Conservation (phyloP, 2,888 invertebrate genomes). For the Eupithecia subumbrata region DNA sequence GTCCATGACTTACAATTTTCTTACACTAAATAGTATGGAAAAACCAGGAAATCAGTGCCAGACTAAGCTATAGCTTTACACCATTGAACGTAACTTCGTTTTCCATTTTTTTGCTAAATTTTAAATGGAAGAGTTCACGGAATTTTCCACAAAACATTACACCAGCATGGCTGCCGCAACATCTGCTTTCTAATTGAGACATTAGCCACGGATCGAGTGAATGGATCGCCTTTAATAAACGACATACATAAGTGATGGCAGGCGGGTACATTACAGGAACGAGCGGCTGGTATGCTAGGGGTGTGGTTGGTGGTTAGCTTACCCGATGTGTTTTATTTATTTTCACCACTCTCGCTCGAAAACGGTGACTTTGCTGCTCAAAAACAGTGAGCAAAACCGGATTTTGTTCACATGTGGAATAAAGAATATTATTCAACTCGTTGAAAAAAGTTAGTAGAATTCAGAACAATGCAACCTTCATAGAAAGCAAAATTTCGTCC, state of each 20-base stretch:
- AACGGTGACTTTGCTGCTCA: no score
- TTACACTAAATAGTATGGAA: no score
- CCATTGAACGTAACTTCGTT: background rate
- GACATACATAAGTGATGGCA: conserved; percentile 73
- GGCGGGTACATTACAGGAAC: conserved; percentile 51
- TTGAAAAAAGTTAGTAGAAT: no score
- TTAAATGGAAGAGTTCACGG: conserved; percentile 16
- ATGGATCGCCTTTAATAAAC: conserved; percentile 75
- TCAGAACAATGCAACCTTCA: no score
- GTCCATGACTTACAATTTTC: background rate
- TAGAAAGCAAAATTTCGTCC: no score
- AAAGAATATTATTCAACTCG: no score
- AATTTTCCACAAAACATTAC: background rate
- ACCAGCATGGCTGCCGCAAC: conserved; percentile 8
- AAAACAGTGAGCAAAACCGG: no score
- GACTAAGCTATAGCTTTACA: background rate
- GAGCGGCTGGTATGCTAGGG: conserved; percentile 46
- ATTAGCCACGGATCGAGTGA: conserved; percentile 73
- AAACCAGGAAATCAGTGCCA: background rate
- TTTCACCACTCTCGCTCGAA: no score
- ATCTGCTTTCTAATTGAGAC: conserved; percentile 75
- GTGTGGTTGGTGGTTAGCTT: background rate
- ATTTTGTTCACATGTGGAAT: no score
- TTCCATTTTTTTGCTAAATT: background rate
- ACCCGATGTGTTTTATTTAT: background rate